Evolutionary conservation across 2,113 vertebrate species (phyloP), one percentile per base, ranked within the genome.

Genomic region (Menura novaehollandiae): DNA sequence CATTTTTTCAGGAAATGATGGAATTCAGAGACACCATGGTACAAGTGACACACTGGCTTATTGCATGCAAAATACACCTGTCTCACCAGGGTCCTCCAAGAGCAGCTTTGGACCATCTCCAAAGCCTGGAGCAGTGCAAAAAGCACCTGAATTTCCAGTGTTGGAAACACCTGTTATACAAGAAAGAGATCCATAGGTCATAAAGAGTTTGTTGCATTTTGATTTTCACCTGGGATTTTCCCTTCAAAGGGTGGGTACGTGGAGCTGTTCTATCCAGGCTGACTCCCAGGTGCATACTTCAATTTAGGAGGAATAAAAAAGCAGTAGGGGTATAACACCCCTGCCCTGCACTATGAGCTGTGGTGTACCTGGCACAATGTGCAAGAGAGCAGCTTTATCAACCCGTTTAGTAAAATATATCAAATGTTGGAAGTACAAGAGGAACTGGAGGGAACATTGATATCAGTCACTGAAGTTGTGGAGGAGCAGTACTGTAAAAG

Each of bases 211-310:
- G 72, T 66, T 72, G 30, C 68, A 62, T 53, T 90, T 74, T 90
- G 51, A 88, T 80, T 95, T 93, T 91, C 66, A 71, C 63, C 35
- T 58, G 68, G 59, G 79, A 49, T 93, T 95, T 96, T 94, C 91
- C 83, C 85, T 93, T 89, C 39, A 59, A 39, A 86, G 80, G 47
- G 35, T 62, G 33, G 21, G 10, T 92, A 43, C 10, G 0, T 74
- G 43, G 21, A 68, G 46, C 32, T 73, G 43, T 16, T 77, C 72
- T 67, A 39, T 16, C 28, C 28, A 32, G 15, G 11, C 44, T 83
- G 63, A 47, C n/a, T 88, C 64, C 39, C 24, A 49, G 51, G 59
- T 8, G 20, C 2, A 2, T 22, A 18, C 43, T 77, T 88, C 64
- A 66, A 5, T 62, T 62, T 59, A 47, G 82, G 77, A 47, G 43